phyloP scores from a whole-genome alignment of 2,888 invertebrate species.

The Corythucha ciliata region DNA sequence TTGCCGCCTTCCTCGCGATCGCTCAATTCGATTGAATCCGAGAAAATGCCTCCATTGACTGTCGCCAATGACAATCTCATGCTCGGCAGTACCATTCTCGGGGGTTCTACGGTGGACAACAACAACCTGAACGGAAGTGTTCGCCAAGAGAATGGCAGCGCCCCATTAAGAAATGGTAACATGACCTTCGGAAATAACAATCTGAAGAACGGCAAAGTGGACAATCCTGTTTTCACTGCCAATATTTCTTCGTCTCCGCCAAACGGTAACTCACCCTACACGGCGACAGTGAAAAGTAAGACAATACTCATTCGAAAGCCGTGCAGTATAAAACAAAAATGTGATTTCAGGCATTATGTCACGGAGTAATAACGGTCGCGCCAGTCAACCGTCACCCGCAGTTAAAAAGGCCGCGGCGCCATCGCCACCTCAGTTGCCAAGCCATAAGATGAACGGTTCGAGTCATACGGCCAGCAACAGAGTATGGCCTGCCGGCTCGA shows the following conservation, averaged over 20 bases:
- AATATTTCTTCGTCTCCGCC: constrained; percentile 32
- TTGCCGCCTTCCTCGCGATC: constrained; percentile 27
- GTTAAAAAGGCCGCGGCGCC: constrained; percentile 40
- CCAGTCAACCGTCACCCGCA: constrained; percentile 40
- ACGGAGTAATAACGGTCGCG: constrained; percentile 43
- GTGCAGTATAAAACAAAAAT: not conserved
- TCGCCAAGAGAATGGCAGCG: constrained; percentile 35
- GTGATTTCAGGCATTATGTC: constrained; percentile 44
- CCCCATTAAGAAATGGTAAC: constrained; percentile 28
- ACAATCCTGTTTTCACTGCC: constrained; percentile 43
- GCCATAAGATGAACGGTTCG: constrained; percentile 28
- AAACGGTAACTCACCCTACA: constrained; percentile 41
- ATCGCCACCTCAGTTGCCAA: constrained; percentile 38
- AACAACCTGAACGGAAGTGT: constrained; percentile 38
- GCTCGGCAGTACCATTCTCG: constrained; percentile 26
- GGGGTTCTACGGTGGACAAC: constrained; percentile 28
- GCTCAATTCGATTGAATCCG: constrained; percentile 36
- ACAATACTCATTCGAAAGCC: constrained; percentile 18
- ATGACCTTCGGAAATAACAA: constrained; percentile 28
- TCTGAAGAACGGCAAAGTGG: constrained; percentile 41
- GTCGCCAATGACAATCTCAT: constrained; percentile 24
- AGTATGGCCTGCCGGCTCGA: constrained; percentile 56
- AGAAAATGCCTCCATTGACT: constrained; percentile 38
- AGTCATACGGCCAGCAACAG: constrained; percentile 28
- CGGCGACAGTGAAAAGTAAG: constrained; percentile 52